phyloP scores from a whole-genome alignment of 2,797 vertebrate genomes.

The Peromyscus eremicus region DNA sequence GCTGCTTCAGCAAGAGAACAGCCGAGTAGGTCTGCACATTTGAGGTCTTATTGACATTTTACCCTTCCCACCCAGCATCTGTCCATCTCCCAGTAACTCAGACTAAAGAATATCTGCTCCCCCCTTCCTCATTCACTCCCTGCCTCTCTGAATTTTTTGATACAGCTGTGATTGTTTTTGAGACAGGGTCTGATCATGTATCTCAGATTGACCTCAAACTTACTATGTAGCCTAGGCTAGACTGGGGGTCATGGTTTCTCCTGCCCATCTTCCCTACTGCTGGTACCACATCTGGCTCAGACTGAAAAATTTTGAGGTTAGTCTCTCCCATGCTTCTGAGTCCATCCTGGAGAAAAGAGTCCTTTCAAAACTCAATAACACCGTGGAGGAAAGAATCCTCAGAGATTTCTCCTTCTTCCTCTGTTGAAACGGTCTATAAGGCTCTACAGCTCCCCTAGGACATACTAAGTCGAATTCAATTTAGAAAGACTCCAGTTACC shows the following conservation, averaged over 20 bases:
- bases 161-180: not conserved
- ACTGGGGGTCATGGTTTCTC: not conserved
- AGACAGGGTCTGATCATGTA: not conserved
- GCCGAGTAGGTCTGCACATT: accelerated
- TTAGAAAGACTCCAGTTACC: not conserved
- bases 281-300: not conserved
- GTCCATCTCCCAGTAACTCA: not conserved
- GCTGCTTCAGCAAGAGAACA: not conserved
- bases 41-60: not conserved
- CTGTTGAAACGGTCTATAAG: not conserved
- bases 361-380: not conserved
- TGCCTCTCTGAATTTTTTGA: not conserved
- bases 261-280: not conserved
- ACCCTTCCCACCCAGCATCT: not conserved
- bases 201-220: not conserved
- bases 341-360: not conserved
- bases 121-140: not conserved
- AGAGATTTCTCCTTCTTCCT: not conserved
- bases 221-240: not conserved
- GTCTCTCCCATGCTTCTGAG: not conserved
- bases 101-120: not conserved
- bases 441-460: not conserved
- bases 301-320: not conserved
- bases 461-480: not conserved
- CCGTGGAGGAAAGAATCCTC: not conserved